A percentile compares a stretch with the other conserved stretches of the same genome.
Conservation (phyloP, 1,140 invertebrate genomes). For the Melitaea cinxia region DNA sequence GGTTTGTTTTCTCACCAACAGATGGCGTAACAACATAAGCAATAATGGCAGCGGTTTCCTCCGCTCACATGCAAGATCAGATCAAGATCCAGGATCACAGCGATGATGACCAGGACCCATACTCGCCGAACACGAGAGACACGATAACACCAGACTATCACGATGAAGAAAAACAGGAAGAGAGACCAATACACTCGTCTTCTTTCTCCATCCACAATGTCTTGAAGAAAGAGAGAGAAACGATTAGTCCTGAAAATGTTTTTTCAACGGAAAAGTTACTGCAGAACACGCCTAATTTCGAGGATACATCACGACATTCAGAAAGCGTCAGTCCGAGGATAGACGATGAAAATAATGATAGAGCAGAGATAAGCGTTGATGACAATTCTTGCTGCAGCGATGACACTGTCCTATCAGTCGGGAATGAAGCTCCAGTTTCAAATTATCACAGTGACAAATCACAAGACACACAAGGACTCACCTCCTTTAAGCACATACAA, state of each 20-base stretch:
- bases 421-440: conserved; percentile 82
- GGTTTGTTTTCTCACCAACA: conserved; percentile 42
- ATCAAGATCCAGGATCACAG: conserved; percentile 72
- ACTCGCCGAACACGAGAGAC: conserved; percentile 67
- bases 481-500: conserved; percentile 83
- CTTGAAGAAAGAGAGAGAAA: conserved; percentile 76
- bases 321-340: conserved; percentile 60
- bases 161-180: conserved; percentile 61
- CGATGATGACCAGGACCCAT: conserved; percentile 69
- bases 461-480: conserved; percentile 58
- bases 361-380: conserved; percentile 72
- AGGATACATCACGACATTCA: conserved; percentile 61
- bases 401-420: conserved; percentile 85
- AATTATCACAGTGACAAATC: conserved; percentile 49
- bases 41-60: conserved; percentile 71
- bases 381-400: conserved; percentile 84
- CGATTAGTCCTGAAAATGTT: conserved; percentile 76
- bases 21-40: conserved; percentile 63
- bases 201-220: conserved; percentile 79
- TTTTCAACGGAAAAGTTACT: conserved; percentile 79
- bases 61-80: conserved; percentile 61
- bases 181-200: conserved; percentile 62
- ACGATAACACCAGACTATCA: conserved; percentile 64
- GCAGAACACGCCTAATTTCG: conserved; percentile 74
- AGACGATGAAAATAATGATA: conserved; percentile 62